A percentile compares a stretch with the other conserved stretches of the same genome.
These are phyloP conservation scores for Augiades crinisus DNA, from an alignment of 2,888 invertebrate genomes.

Conservation along the genomic window DNA sequence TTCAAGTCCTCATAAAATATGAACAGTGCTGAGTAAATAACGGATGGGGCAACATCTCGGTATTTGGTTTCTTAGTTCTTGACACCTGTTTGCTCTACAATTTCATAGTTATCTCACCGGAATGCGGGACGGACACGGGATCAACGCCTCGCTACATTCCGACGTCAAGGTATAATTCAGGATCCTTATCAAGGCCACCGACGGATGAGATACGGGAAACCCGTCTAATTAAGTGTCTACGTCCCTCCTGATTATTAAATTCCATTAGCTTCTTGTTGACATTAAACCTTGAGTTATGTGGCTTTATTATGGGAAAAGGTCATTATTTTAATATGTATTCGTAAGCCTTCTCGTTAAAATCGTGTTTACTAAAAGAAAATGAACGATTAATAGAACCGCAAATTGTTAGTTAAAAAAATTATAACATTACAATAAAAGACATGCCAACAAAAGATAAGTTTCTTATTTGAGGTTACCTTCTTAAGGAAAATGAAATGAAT, in stretches of 20 bases:
- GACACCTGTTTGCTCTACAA: too few species aligned
- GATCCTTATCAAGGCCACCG: slow-evolving; percentile 15
- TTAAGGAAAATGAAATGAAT: too few species aligned
- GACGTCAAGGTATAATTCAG: slow-evolving; percentile 42
- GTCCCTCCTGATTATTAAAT: not conserved
- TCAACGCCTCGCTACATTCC: slow-evolving; percentile 50
- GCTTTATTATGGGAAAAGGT: not conserved
- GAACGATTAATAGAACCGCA: too few species aligned
- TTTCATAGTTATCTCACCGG: slow-evolving; percentile 49
- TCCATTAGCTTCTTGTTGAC: slow-evolving; percentile 1
- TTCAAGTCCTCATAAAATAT: too few species aligned
- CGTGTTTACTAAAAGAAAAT: not conserved
- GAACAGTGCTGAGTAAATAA: too few species aligned
- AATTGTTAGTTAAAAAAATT: too few species aligned
- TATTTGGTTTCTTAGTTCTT: too few species aligned
- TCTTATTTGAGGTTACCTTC: too few species aligned
- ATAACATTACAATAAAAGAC: too few species aligned
- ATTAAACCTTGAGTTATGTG: not conserved
- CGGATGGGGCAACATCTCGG: too few species aligned
- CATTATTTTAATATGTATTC: not conserved
- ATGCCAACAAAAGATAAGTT: too few species aligned
- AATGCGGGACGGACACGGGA: slow-evolving; percentile 43
- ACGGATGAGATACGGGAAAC: slow-evolving; percentile 5
- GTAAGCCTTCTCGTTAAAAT: not conserved
- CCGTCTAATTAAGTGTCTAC: slow-evolving; percentile 12